Evolutionary conservation across 92 coral and sea anemone species (phyloP).

Genomic region (Pocillopora meandrina): DNA sequence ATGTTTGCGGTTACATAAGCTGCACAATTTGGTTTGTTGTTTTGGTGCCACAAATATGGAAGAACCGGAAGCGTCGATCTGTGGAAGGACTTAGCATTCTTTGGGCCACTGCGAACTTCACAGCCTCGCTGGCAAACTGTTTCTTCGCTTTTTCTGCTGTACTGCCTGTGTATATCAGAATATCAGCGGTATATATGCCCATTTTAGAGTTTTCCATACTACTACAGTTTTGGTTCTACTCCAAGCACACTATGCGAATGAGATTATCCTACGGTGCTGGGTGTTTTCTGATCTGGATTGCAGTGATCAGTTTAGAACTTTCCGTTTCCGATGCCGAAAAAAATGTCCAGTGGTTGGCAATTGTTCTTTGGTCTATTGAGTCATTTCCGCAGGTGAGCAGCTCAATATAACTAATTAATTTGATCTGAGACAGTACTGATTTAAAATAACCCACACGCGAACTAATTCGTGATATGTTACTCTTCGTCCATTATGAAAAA

Average conservation of each 20-base stretch:
- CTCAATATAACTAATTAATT: neutral
- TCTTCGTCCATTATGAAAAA: no score
- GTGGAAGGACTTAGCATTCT: conserved; percentile 64
- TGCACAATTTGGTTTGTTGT: conserved; percentile 40
- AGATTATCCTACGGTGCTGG: conserved; percentile 41
- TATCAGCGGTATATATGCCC: conserved; percentile 52
- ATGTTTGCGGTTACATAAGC: conserved; percentile 39
- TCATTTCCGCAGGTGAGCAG: conserved; percentile 63
- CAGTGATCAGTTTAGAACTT: conserved; percentile 52
- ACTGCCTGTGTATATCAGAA: conserved; percentile 35
- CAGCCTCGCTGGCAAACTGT: conserved; percentile 62
- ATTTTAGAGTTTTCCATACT: conserved; percentile 35
- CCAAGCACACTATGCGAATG: conserved; percentile 34
- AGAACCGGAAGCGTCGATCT: conserved; percentile 50
- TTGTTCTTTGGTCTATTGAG: conserved; percentile 55
- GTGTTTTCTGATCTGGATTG: conserved; percentile 49
- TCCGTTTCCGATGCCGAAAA: conserved; percentile 11
- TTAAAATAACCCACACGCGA: no score
- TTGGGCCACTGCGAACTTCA: conserved; percentile 70
- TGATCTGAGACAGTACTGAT: no score
- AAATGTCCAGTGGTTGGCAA: conserved; percentile 62
- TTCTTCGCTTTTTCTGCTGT: conserved; percentile 44
- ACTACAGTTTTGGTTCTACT: conserved; percentile 61
- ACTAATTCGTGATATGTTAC: no score
- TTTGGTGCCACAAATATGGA: conserved; percentile 61